phyloP scores from a whole-genome alignment of 2,113 vertebrate species.

The Gasterosteus nipponicus region DNA sequence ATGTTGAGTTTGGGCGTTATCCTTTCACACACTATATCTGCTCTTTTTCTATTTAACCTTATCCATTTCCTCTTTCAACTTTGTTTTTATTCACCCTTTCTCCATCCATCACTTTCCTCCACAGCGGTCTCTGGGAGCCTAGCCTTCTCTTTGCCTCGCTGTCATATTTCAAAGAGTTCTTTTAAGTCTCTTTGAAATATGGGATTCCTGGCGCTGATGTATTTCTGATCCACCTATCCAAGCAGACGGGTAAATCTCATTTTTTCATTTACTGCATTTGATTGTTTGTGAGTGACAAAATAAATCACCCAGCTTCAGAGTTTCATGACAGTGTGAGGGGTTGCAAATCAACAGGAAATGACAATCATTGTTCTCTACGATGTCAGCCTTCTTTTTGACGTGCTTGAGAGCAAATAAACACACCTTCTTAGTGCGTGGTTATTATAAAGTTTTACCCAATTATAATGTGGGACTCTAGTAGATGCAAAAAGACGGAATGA shows the following conservation, averaged over 20 bases:
- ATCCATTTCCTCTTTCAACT: background rate
- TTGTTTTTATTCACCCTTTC: background rate
- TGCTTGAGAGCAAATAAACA: too few species aligned
- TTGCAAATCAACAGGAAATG: conserved; percentile 1
- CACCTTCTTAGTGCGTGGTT: too few species aligned
- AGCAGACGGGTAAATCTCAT: conserved; percentile 36
- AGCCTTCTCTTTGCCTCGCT: conserved; percentile 10
- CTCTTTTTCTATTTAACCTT: conserved; percentile 1
- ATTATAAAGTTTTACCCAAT: too few species aligned
- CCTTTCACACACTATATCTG: background rate
- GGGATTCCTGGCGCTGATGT: conserved; percentile 31
- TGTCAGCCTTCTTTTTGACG: too few species aligned
- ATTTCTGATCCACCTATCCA: conserved; percentile 33
- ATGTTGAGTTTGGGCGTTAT: background rate
- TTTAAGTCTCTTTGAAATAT: conserved; percentile 10
- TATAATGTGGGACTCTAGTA: background rate
- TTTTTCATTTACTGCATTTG: conserved; percentile 27
- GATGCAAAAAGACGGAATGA: background rate
- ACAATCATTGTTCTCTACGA: background rate
- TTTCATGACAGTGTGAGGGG: conserved; percentile 30
- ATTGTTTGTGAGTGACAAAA: conserved; percentile 42
- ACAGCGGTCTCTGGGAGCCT: background rate
- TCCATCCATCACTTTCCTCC: conserved; percentile 17
- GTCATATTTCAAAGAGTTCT: conserved; percentile 40
- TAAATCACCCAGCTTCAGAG: conserved; percentile 42